Conservation (phyloP, 1,140 invertebrate species). For the Aricia agestis region DNA sequence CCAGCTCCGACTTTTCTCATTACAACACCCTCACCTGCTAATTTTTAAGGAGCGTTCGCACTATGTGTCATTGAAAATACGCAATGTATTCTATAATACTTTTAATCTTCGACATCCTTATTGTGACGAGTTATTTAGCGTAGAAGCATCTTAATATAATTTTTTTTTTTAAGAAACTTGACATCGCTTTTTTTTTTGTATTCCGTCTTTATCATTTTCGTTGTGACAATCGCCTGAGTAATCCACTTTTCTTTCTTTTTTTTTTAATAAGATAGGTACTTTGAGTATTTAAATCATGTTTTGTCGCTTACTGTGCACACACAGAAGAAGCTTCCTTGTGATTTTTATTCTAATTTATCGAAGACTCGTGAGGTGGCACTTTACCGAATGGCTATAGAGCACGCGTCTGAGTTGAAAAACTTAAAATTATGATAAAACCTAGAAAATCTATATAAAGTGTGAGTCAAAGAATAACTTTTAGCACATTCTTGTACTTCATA, state of each 20-base stretch:
- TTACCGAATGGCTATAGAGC: conserved; percentile 8
- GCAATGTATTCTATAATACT: not conserved
- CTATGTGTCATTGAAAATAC: conserved; percentile 14
- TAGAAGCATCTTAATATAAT: too few species aligned
- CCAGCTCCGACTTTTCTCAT: conserved; percentile 52
- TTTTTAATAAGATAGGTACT: too few species aligned
- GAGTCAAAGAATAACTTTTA: not conserved
- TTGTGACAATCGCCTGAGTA: too few species aligned
- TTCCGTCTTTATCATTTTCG: too few species aligned
- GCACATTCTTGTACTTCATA: not conserved
- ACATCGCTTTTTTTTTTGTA: too few species aligned
- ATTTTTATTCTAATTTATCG: conserved; percentile 58
- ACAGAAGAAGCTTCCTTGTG: conserved; percentile 16
- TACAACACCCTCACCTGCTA: conserved; percentile 49
- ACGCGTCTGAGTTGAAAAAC: not conserved
- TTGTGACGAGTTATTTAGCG: too few species aligned
- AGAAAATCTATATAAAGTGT: not conserved
- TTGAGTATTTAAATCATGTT: not conserved
- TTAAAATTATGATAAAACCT: not conserved
- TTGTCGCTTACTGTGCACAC: not conserved
- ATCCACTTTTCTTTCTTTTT: too few species aligned
- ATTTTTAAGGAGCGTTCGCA: conserved; percentile 36
- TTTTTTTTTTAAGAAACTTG: too few species aligned
- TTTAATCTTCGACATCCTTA: too few species aligned
- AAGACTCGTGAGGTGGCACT: conserved; percentile 49